Evolutionary conservation across 2,797 vertebrate genomes (phyloP).

Genomic region (Octomys mimax): DNA sequence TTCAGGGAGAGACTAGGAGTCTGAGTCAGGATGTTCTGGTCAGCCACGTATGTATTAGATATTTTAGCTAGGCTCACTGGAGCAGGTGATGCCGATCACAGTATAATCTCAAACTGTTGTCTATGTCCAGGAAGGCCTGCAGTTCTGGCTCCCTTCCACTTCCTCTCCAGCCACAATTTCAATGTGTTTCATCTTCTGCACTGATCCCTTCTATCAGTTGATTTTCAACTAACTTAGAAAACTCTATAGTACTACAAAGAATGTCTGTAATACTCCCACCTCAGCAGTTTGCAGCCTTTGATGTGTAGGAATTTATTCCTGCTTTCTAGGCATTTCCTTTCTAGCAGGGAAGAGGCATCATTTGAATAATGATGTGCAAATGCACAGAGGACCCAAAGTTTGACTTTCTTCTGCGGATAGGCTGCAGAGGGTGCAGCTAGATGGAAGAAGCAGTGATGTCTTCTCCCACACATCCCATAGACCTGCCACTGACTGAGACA

Average conservation of each 20-base stretch:
- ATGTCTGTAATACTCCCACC: neutral
- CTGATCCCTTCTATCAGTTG: neutral
- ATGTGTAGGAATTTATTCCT: neutral
- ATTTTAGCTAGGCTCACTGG: neutral
- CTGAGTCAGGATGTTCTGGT: neutral
- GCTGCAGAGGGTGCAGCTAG: neutral
- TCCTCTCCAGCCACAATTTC: neutral
- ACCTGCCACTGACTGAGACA: neutral
- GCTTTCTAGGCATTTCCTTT: constrained; percentile 30
- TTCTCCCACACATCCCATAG: neutral
- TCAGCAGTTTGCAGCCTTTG: neutral
- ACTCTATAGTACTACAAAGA: neutral
- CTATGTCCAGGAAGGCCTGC: neutral
- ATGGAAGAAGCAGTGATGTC: neutral
- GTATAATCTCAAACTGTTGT: neutral
- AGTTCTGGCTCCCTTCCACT: neutral
- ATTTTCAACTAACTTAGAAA: neutral
- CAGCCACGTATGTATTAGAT: neutral
- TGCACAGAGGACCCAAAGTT: neutral
- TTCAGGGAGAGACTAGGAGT: neutral
- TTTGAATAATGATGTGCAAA: neutral
- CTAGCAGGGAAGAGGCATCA: neutral
- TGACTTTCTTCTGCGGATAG: neutral
- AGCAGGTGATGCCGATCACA: neutral
- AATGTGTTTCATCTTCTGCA: neutral